phyloP scores from a whole-genome alignment of 1,140 invertebrate genomes.

The Cotesia glomerata region DNA sequence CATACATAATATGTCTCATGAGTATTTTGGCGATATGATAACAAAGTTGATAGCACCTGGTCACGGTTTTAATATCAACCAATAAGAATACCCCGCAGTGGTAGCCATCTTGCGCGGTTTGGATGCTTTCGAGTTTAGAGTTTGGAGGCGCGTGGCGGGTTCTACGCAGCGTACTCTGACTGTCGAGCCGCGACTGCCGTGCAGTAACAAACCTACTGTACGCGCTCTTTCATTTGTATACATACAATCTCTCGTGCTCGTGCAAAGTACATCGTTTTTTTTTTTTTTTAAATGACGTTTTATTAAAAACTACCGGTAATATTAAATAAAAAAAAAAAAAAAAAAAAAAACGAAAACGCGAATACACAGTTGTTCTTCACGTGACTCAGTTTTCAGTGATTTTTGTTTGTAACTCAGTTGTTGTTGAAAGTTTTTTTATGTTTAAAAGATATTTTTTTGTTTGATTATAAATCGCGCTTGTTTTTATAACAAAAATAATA shows the following conservation, averaged over 20 bases:
- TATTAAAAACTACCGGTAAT: too few relatives aligned
- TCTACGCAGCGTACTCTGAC: slow-evolving; percentile 49
- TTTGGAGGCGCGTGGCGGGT: slow-evolving; percentile 54
- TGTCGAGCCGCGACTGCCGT: slow-evolving; percentile 48
- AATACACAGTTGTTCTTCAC: too few relatives aligned
- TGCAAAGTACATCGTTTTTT: too few relatives aligned
- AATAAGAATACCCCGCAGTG: slow-evolving; percentile 39
- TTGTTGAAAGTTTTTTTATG: too few relatives aligned
- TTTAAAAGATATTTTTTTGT: too few relatives aligned
- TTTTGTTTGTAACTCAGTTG: too few relatives aligned
- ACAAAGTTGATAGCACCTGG: slow-evolving; percentile 43
- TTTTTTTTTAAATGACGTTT: too few relatives aligned
- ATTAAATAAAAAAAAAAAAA: too few relatives aligned
- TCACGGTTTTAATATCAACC: slow-evolving; percentile 30
- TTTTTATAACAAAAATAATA: not conserved
- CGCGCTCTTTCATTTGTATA: not conserved
- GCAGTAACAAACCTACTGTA: not conserved
- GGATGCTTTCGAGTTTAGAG: slow-evolving; percentile 45
- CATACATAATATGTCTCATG: not conserved
- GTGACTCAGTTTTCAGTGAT: too few relatives aligned
- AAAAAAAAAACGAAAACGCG: too few relatives aligned
- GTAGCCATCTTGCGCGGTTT: slow-evolving; percentile 56
- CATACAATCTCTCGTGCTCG: too few relatives aligned
- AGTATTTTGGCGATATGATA: slow-evolving; percentile 29
- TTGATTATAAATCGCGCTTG: too few relatives aligned